These are phyloP conservation scores for Acanthiza pusilla DNA, from an alignment of 2,797 vertebrate species.

Conservation along the genomic window DNA sequence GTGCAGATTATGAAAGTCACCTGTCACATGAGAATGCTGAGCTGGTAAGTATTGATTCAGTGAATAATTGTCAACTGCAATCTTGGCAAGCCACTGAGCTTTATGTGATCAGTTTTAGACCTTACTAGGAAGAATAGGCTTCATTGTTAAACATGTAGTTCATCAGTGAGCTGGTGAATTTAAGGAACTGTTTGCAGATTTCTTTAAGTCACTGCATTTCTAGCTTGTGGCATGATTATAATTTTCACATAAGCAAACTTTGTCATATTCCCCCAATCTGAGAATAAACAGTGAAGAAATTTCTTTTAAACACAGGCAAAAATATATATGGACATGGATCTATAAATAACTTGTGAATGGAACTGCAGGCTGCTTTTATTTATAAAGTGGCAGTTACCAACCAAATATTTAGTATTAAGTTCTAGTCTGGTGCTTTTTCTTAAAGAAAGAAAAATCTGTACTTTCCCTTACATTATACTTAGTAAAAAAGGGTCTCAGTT, in stretches of 20 bases:
- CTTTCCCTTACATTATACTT: background rate
- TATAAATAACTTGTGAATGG: background rate
- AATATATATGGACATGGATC: background rate
- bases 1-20: conserved; percentile 91
- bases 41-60: conserved; percentile 75
- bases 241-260: background rate
- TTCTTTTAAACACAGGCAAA: background rate
- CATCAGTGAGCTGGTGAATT: background rate
- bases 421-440: background rate
- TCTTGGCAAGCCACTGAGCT: background rate
- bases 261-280: background rate
- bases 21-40: conserved; percentile 85
- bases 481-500: background rate
- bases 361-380: background rate
- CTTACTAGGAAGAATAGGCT: background rate
- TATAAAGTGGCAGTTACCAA: background rate
- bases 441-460: background rate
- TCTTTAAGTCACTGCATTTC: background rate
- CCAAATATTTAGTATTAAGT: background rate
- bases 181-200: background rate
- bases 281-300: background rate
- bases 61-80: background rate
- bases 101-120: background rate
- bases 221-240: background rate
- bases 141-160: background rate